phyloP scores from a whole-genome alignment of 1,140 invertebrate species.

The Drosophila lacertosa region DNA sequence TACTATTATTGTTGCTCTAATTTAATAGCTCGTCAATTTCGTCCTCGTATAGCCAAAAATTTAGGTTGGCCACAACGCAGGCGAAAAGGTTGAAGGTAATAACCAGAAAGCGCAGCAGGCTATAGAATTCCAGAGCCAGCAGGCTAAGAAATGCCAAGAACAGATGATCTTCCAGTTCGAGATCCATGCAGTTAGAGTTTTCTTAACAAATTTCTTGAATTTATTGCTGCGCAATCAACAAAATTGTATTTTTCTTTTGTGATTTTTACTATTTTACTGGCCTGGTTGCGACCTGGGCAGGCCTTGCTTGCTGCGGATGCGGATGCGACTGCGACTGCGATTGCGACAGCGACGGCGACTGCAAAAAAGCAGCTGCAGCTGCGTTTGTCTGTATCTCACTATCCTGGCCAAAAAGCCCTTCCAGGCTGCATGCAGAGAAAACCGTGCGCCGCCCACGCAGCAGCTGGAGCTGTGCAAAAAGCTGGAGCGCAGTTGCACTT shows the following conservation, averaged over 20 bases:
- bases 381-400: conserved; percentile 56
- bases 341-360: conserved; percentile 22
- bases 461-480: conserved; percentile 3
- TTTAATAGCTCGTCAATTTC: too few species aligned
- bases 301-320: conserved; percentile 13
- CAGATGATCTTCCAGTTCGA: conserved; percentile 16
- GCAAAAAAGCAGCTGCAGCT: conserved; percentile 28
- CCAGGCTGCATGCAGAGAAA: conserved; percentile 67
- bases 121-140: conserved; percentile 24
- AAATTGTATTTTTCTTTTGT: too few species aligned
- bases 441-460: conserved; percentile 36
- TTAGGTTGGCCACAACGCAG: conserved; percentile 5
- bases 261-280: too few species aligned
- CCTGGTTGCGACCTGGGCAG: conserved; percentile 5
- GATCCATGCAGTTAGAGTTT: conserved; percentile 21
- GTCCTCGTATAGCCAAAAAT: conserved; percentile 1
- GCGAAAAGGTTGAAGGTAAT: conserved; percentile 5
- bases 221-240: conserved; percentile 22
- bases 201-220: conserved; percentile 1
- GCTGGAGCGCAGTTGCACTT: conserved; percentile 22
- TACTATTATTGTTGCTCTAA: background rate
- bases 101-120: conserved; percentile 16
- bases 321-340: conserved; percentile 20
- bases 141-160: conserved; percentile 5
- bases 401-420: conserved; percentile 32